phyloP scores from a whole-genome alignment of 2,113 vertebrate species.

The Oncorhynchus masou region DNA sequence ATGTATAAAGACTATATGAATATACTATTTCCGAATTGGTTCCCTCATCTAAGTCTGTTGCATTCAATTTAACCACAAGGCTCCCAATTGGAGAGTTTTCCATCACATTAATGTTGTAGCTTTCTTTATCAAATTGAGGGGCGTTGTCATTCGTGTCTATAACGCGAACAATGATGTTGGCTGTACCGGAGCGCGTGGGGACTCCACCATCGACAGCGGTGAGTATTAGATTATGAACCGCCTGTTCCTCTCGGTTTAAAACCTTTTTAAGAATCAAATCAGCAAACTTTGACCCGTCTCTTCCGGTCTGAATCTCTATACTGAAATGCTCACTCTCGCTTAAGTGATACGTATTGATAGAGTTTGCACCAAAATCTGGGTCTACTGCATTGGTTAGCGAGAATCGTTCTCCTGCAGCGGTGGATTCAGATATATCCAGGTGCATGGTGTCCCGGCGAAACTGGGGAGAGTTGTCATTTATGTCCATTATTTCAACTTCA shows the following conservation, averaged over 20 bases:
- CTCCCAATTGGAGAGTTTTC: conserved; percentile 63
- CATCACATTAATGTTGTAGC: conserved; percentile 52
- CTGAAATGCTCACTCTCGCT: conserved; percentile 32
- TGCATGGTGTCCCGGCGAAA: conserved; percentile 12
- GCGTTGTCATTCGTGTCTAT: conserved; percentile 71
- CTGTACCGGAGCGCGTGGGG: conserved; percentile 26
- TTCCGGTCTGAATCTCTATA: conserved; percentile 21
- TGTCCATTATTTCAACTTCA: conserved; percentile 33
- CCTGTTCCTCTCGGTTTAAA: conserved; percentile 16
- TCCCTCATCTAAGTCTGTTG: conserved; percentile 51
- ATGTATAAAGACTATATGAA: conserved; percentile 66
- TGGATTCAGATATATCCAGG: conserved; percentile 29
- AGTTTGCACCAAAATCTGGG: conserved; percentile 39
- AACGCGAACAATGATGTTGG: conserved; percentile 60
- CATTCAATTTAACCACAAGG: conserved; percentile 47
- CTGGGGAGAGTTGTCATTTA: conserved; percentile 43
- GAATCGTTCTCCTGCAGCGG: conserved; percentile 14
- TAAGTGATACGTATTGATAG: conserved; percentile 8
- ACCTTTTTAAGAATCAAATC: conserved; percentile 14
- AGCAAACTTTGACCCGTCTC: conserved; percentile 23
- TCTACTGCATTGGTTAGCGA: conserved; percentile 27
- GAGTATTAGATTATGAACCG: conserved; percentile 22
- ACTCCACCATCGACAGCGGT: conserved; percentile 19
- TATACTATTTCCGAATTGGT: conserved; percentile 62
- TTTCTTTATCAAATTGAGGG: conserved; percentile 60